Base-by-base conservation (phyloP, 2,888 invertebrate genomes). In the Alsophila aescularia region DNA sequence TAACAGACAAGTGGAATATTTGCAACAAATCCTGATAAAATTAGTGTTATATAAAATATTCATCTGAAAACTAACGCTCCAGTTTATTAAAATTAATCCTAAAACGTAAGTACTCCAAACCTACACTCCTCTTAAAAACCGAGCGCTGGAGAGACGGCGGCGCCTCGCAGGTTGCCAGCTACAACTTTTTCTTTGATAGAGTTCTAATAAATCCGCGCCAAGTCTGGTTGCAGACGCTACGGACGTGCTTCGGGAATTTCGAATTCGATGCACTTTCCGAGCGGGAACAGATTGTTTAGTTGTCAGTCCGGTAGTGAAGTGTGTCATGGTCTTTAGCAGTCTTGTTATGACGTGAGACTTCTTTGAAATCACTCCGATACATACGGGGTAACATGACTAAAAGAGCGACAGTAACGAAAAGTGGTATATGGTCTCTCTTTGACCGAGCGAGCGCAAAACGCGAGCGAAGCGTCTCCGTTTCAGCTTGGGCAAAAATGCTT, bases 151-250 rank as follows among this genome's bases (percentile, higher is more conserved):
- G 77, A 81, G 76, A 75, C 74, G 76, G 75, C 77, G 79, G 75
- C 77, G 79, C 79, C 78, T 81, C 74, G 78, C 71, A 79, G 82
- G 82, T 85, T 87, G 87, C 85, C 84, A 85, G 76, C 75, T 82
- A 82, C 83, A 85, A 87, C 77, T 85, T 88, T 86, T 87, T 88
- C 88, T 85, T 88, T 88, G 88, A 88, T 87, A 88, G 85, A 88
- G 83, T 86, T 84, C 74, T 70, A 73, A 89, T 89, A 89, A 88
- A 89, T 89, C 83, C 78, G 75, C 75, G 66, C 72, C 72, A 72
- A 79, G 77, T 76, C 69, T 74, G 74, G 75, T 68, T 82, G 81
- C 81, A 83, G 83, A 81, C 81, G 79, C 73, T 67, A 69, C 51
- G 67, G 74, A 79, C 70, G 76, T 75, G 77, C 68, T 63, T 62